Base-by-base conservation (phyloP, 35 echinoderm and acorn worm species). In the Apostichopus japonicus region DNA sequence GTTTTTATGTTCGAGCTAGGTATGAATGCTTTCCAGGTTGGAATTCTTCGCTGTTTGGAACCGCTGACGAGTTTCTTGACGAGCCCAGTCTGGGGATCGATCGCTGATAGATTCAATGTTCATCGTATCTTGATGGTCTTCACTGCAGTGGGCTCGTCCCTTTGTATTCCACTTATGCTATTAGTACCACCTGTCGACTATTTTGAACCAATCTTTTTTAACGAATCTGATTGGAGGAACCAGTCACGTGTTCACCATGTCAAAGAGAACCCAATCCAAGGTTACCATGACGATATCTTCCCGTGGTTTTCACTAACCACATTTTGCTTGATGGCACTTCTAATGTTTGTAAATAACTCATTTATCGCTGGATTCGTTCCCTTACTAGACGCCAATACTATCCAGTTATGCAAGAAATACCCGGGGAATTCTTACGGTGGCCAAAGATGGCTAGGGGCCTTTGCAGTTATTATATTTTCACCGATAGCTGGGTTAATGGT, bases 381-480 rank as follows among this genome's bases (percentile, higher is more conserved):
- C 0, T 53, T 91, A 10, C 19, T 91, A 6, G 90, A 91, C 51
- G 77, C 90, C 57, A 77, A 79, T 55, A 91, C 90, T 4, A 77
- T 91, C 8, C 72, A 22, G 56, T 54, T 91, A 6, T 77, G 71
- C 13, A 79, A 91, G 25, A 23, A 59, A n/a, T 79, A 91, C 76
- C 90, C 90, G 9, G 90, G 61, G 3, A 54, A 52, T 77, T 56
- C 90, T 14, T 79, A 91, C 67, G 90, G 90, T 9, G 90, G 77
- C 6, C 90, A 91, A 24, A 77, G 90, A 56, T 91, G 90, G 52
- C 54, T 53, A 9, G 90, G 90, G 7, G 72, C 90, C 5, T 27
- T 91, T 53, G 90, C 90, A 53, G 72, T 78, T 7, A 78, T 91
- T 56, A n/a, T 91, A 52, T 53, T 91, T 53, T 77, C 90, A 10